Conservation (phyloP, 2,888 invertebrate species). For the Catocala sponsa region DNA sequence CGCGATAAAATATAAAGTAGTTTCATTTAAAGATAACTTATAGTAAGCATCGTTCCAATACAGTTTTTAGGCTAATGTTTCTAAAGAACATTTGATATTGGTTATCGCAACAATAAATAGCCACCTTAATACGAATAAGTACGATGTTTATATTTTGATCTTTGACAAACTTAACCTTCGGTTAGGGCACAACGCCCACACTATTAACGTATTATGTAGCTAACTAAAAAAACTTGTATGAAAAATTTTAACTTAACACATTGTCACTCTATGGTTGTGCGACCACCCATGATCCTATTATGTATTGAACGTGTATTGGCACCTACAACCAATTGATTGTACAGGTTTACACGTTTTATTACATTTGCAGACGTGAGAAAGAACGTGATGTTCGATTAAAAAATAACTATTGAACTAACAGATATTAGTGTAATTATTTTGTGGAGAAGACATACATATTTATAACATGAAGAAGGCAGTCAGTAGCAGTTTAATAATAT, state of each 20-base stretch:
- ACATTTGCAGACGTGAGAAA: constrained; percentile 21
- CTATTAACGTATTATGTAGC: constrained; percentile 24
- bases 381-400: background rate
- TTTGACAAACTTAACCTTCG: constrained; percentile 43
- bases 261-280: constrained; percentile 35
- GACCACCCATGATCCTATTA: constrained; percentile 45
- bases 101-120: constrained; percentile 1
- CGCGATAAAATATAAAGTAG: too few relatives aligned
- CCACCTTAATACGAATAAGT: background rate
- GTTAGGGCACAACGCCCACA: constrained; percentile 51
- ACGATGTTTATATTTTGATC: constrained; percentile 21
- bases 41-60: background rate
- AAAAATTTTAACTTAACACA: constrained; percentile 54
- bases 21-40: too few relatives aligned
- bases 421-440: too few relatives aligned
- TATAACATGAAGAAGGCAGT: too few relatives aligned
- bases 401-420: background rate
- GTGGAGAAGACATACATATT: too few relatives aligned
- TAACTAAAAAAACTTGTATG: constrained; percentile 44
- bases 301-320: constrained; percentile 42
- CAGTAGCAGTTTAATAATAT: too few relatives aligned
- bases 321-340: constrained; percentile 35
- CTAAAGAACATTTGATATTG: background rate
- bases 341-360: constrained; percentile 40
- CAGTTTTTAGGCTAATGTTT: background rate